Conservation (phyloP, 1,140 invertebrate genomes). For the Bombus confusus region DNA sequence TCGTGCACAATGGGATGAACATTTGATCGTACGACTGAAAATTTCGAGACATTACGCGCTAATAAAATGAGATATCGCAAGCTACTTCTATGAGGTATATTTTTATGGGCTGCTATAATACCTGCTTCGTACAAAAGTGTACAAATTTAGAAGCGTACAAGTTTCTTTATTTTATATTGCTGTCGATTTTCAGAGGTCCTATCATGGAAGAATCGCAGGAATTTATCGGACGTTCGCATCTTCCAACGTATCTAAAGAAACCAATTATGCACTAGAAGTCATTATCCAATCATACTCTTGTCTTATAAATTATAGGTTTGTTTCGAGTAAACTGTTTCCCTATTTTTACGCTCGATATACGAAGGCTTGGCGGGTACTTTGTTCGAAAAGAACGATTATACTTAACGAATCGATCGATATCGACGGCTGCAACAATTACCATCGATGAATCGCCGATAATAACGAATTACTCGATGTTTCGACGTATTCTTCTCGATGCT, state of each 20-base stretch:
- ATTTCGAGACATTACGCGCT: background rate
- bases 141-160: background rate
- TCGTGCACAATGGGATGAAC: background rate
- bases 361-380: background rate
- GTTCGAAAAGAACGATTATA: background rate
- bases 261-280: background rate
- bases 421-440: background rate
- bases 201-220: background rate
- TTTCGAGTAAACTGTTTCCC: background rate
- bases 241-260: background rate
- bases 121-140: too few species aligned
- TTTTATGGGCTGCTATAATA: too few species aligned
- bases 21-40: background rate
- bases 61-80: background rate
- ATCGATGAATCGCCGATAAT: background rate
- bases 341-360: background rate
- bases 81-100: background rate
- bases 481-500: background rate
- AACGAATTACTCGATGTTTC: background rate
- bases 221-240: background rate
- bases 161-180: background rate
- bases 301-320: background rate
- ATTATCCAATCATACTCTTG: background rate
- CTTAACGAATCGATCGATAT: constrained; percentile 1
- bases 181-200: background rate